Conservation (phyloP, 2,113 vertebrate genomes). For the Picathartes gymnocephalus region DNA sequence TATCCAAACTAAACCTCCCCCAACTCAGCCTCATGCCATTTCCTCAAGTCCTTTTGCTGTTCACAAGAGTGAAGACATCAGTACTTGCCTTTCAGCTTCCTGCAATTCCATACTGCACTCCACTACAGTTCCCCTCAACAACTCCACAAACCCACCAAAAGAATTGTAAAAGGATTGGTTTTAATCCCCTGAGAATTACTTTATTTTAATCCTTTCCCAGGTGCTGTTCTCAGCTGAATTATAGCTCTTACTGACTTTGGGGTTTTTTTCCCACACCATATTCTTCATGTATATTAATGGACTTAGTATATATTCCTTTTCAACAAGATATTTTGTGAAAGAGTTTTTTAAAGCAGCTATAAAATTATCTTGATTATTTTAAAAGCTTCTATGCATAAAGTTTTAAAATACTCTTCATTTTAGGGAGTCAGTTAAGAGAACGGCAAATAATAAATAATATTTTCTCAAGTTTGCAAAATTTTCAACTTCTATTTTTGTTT, state of each 20-base stretch:
- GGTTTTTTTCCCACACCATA: neutral
- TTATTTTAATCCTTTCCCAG: neutral
- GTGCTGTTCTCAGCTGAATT: neutral
- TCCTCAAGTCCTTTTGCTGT: neutral
- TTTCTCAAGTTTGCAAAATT: neutral
- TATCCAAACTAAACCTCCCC: neutral
- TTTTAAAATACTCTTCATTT: neutral
- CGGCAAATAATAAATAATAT: neutral
- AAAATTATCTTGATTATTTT: neutral
- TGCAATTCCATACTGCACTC: neutral
- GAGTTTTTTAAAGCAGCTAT: neutral
- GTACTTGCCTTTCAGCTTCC: neutral
- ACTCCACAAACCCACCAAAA: neutral
- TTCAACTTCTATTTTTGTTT: neutral
- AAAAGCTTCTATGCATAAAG: neutral
- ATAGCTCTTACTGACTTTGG: neutral
- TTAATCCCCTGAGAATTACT: neutral
- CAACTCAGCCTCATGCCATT: neutral
- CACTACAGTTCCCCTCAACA: neutral
- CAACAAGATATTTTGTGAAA: neutral
- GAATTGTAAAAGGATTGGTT: neutral
- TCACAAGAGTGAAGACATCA: neutral
- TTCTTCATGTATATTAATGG: neutral
- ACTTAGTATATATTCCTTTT: neutral
- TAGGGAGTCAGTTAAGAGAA: neutral